Conservation (phyloP, 2,797 vertebrate species). For the Pogonophryne albipinna region DNA sequence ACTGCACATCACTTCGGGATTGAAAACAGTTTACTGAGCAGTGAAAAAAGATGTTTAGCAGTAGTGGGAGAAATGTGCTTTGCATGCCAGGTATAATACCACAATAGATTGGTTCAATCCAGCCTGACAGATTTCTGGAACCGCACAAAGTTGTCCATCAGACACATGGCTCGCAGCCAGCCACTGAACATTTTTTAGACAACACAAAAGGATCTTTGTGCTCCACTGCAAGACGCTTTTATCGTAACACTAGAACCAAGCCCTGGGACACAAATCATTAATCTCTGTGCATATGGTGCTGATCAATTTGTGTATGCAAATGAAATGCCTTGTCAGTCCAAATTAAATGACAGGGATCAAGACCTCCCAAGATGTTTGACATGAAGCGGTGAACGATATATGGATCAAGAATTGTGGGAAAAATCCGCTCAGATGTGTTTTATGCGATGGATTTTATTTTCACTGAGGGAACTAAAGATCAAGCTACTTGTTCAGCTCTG, state of each 20-base stretch:
- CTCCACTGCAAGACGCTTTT: conserved; percentile 41
- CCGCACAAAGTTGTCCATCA: conserved; percentile 64
- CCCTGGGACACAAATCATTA: conserved; percentile 70
- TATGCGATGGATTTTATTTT: conserved; percentile 39
- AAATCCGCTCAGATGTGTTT: conserved; percentile 23
- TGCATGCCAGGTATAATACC: conserved; percentile 72
- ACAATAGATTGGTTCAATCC: conserved; percentile 59
- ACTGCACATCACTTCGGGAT: neutral
- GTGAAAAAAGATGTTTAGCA: conserved; percentile 10
- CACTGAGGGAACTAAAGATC: conserved; percentile 31
- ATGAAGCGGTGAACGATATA: conserved; percentile 64
- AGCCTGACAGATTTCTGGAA: conserved; percentile 75
- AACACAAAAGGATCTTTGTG: conserved; percentile 75
- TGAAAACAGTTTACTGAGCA: conserved; percentile 26
- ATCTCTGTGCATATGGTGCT: conserved; percentile 66
- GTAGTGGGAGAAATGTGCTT: conserved; percentile 53
- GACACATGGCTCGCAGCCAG: conserved; percentile 52
- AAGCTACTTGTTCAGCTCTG: conserved; percentile 13
- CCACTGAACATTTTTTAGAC: conserved; percentile 42
- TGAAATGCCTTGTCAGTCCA: conserved; percentile 54
- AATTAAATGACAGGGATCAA: conserved; percentile 44
- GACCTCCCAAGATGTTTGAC: conserved; percentile 69
- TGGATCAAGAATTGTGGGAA: conserved; percentile 38
- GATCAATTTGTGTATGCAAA: conserved; percentile 77
- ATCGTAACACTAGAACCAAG: conserved; percentile 54